phyloP scores from a whole-genome alignment of 2,113 vertebrate species.

The Tautogolabrus adspersus region DNA sequence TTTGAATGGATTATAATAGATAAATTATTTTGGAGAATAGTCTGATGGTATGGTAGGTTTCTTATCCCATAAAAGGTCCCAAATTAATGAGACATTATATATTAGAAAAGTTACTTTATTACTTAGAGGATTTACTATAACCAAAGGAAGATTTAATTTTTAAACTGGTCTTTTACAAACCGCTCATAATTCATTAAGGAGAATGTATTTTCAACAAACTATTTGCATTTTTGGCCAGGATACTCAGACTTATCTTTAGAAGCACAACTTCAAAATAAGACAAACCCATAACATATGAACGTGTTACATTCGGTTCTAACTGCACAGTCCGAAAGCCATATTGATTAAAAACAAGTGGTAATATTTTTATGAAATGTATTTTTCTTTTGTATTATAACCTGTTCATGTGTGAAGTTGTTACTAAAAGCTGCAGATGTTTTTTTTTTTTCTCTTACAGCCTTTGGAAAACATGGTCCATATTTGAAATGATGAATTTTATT shows the following conservation, averaged over 20 bases:
- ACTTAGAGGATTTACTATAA: slow-evolving; percentile 63
- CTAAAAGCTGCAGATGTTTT: slow-evolving; percentile 45
- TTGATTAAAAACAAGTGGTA: slow-evolving; percentile 56
- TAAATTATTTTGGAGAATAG: slow-evolving; percentile 59
- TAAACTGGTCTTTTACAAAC: slow-evolving; percentile 44
- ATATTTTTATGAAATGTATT: slow-evolving; percentile 70
- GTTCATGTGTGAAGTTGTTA: slow-evolving; percentile 69
- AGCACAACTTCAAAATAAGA: slow-evolving; percentile 73
- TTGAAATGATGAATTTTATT: slow-evolving; percentile 48
- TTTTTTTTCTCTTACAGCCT: slow-evolving; percentile 25
- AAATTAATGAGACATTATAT: slow-evolving; percentile 41
- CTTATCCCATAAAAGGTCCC: slow-evolving; percentile 42
- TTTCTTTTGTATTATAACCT: slow-evolving; percentile 67
- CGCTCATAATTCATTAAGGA: slow-evolving; percentile 41
- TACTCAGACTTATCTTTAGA: slow-evolving; percentile 41
- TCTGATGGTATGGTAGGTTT: slow-evolving; percentile 46
- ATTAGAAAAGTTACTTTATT: slow-evolving; percentile 60
- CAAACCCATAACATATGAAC: slow-evolving; percentile 50
- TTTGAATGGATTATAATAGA: slow-evolving; percentile 65
- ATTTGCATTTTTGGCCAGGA: slow-evolving; percentile 56
- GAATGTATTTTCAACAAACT: slow-evolving; percentile 71
- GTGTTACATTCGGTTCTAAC: slow-evolving; percentile 55
- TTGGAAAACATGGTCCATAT: slow-evolving; percentile 48
- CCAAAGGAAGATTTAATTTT: slow-evolving; percentile 66
- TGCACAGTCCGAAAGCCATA: slow-evolving; percentile 81